A percentile compares a stretch with the other conserved stretches of the same genome.
phyloP scores from a whole-genome alignment of 2,113 vertebrate species.

The Ornithorhynchus anatinus region DNA sequence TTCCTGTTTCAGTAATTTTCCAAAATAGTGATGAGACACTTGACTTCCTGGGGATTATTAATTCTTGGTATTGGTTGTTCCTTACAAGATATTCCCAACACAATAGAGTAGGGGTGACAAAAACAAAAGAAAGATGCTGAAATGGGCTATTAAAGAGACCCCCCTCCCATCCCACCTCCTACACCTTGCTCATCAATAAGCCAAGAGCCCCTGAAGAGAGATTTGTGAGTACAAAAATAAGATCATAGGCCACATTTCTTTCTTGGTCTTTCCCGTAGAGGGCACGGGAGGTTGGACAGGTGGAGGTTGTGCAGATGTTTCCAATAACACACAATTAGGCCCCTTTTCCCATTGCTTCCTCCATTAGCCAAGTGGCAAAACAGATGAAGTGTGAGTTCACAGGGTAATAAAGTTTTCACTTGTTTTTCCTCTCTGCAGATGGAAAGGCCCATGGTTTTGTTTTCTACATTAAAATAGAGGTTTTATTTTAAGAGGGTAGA shows the following conservation, averaged over 20 bases:
- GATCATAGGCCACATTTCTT: background rate
- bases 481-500: conserved; percentile 39
- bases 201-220: no score
- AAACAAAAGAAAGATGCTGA: no score
- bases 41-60: no score
- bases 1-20: no score
- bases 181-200: no score
- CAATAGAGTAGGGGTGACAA: no score
- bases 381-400: conserved; percentile 26
- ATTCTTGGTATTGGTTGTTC: no score
- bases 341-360: background rate
- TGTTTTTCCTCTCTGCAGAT: background rate
- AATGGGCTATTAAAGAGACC: no score
- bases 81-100: no score
- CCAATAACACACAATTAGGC: background rate
- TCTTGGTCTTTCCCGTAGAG: background rate
- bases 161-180: no score
- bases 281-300: background rate
- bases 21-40: no score
- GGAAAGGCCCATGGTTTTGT: background rate
- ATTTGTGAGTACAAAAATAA: no score
- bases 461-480: conserved; percentile 23
- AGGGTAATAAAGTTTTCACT: background rate
- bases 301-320: conserved; percentile 20
- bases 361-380: background rate